Conservation (phyloP, 2,888 invertebrate genomes). For the Bruchidius siliquastri region DNA sequence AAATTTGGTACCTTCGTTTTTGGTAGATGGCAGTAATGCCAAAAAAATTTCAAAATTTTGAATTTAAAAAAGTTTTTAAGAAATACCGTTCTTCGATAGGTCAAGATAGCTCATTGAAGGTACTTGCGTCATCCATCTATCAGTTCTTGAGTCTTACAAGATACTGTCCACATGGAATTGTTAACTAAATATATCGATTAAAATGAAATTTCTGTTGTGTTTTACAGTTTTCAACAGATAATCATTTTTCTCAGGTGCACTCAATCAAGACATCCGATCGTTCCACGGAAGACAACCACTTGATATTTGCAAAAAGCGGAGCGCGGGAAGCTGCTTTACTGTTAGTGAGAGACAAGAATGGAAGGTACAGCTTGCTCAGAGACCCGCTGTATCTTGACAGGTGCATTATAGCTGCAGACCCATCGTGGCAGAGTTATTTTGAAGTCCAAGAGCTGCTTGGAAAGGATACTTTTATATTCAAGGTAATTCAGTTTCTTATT, state of each 20-base stretch:
- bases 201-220: too few species aligned
- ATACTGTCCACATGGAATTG: too few species aligned
- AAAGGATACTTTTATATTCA: conserved; percentile 91
- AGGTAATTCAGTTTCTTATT: conserved; percentile 62
- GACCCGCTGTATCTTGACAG: conserved; percentile 88
- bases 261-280: conserved; percentile 22
- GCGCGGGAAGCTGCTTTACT: conserved; percentile 84
- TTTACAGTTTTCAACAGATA: too few species aligned
- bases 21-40: too few species aligned
- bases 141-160: too few species aligned
- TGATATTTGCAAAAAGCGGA: conserved; percentile 66
- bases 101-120: too few species aligned
- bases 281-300: conserved; percentile 28
- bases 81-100: too few species aligned
- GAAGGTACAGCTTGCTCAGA: conserved; percentile 78
- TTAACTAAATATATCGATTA: too few species aligned
- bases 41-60: too few species aligned
- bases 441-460: conserved; percentile 91
- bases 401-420: conserved; percentile 86
- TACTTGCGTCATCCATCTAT: too few species aligned
- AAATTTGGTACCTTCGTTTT: too few species aligned
- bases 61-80: too few species aligned
- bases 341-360: conserved; percentile 84
- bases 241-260: not conserved
- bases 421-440: conserved; percentile 89